Percentiles rank a stretch among this genome's conserved stretches.
Conservation (phyloP, 2,113 vertebrate species). For the Charina bottae region DNA sequence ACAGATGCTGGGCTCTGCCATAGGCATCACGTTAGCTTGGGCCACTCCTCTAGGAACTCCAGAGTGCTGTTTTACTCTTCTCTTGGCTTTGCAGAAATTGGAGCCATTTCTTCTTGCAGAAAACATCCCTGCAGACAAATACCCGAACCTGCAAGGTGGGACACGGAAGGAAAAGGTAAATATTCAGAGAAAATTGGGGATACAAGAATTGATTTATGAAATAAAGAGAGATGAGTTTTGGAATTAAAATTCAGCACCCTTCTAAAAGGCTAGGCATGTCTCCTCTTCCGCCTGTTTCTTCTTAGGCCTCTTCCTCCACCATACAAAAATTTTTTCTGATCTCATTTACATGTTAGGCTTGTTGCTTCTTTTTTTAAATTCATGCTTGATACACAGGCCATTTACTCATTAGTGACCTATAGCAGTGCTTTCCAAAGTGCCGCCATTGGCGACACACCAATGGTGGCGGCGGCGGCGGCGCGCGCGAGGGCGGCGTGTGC, state of each 20-base stretch:
- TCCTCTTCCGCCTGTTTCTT: background rate
- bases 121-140: constrained; percentile 38
- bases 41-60: background rate
- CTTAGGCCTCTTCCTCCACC: background rate
- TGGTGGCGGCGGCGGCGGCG: too few species aligned
- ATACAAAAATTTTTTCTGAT: background rate
- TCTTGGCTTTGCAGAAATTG: constrained; percentile 74
- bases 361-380: background rate
- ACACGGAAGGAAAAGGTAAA: constrained; percentile 64
- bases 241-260: background rate
- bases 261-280: background rate
- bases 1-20: background rate
- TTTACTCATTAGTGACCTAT: background rate
- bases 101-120: constrained; percentile 54
- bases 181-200: fast-evolving
- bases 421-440: too few species aligned
- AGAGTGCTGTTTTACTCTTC: constrained; percentile 3
- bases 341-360: background rate
- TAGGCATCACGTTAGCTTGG: background rate
- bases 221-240: background rate
- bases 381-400: background rate
- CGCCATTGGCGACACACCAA: too few species aligned
- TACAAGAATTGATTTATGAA: background rate
- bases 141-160: constrained; percentile 47
- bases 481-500: too few species aligned